Evolutionary conservation across 2,113 vertebrate genomes (phyloP).

Genomic region (Mixornis gularis): DNA sequence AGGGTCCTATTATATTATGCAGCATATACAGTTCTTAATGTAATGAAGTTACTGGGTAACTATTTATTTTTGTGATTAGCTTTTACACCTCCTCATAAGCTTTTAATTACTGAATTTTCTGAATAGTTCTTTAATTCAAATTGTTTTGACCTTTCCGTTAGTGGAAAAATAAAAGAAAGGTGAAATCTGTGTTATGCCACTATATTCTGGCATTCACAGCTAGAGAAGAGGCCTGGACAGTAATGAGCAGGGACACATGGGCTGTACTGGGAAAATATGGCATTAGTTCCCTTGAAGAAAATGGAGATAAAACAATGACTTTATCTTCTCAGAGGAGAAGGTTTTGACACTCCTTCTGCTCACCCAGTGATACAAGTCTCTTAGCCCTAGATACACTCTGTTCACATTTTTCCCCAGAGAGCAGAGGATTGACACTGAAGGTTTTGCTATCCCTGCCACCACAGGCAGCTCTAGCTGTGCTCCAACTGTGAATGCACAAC

Average conservation of each 20-base stretch:
- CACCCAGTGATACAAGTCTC: background rate
- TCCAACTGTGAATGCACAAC: fast-evolving
- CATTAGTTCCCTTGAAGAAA: background rate
- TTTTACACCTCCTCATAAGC: background rate
- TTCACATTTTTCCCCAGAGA: background rate
- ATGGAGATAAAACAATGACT: background rate
- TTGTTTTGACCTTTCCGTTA: background rate
- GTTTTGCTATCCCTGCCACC: background rate
- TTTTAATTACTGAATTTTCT: slow-evolving; percentile 17
- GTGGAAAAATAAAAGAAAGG: background rate
- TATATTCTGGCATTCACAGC: background rate
- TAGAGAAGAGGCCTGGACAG: background rate
- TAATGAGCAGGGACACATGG: background rate
- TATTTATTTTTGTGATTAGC: slow-evolving; percentile 4
- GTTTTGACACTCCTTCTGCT: background rate
- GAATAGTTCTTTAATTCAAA: background rate
- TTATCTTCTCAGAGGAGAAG: background rate
- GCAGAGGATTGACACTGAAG: background rate
- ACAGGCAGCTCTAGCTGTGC: background rate
- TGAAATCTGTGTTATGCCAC: background rate
- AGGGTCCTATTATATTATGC: background rate
- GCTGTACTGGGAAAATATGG: background rate
- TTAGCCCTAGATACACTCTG: background rate
- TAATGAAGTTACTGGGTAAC: background rate
- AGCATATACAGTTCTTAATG: background rate